phyloP scores from a whole-genome alignment of 2,888 invertebrate genomes.

The Epistrophe grossulariae region DNA sequence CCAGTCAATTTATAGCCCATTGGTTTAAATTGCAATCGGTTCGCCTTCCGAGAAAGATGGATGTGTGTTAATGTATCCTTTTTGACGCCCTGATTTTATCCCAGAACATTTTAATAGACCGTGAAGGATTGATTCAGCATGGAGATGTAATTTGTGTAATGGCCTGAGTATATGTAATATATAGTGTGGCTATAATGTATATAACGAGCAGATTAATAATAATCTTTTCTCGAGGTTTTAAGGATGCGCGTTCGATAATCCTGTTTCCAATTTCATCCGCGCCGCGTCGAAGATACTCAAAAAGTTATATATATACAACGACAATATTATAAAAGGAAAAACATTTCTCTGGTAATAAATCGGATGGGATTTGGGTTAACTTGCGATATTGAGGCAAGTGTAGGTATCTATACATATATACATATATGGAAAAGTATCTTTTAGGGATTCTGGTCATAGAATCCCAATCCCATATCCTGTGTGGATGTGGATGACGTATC shows the following conservation, averaged over 20 bases:
- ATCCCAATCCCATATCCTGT: neutral
- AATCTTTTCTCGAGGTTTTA: conserved; percentile 6
- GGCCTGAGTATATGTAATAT: conserved; percentile 32
- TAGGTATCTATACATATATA: neutral
- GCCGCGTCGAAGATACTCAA: neutral
- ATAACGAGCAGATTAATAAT: conserved; percentile 53
- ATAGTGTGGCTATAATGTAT: conserved; percentile 1
- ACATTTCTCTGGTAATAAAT: conserved; percentile 15
- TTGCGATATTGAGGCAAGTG: neutral
- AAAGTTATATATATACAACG: conserved; percentile 1
- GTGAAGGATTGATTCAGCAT: conserved; percentile 67
- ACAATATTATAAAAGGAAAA: neutral
- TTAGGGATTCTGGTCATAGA: neutral
- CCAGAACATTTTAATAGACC: conserved; percentile 62
- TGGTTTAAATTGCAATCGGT: conserved; percentile 55
- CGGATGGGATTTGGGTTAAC: conserved; percentile 16
- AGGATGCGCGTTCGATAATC: conserved; percentile 32
- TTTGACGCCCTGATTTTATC: conserved; percentile 65
- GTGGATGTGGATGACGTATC: neutral
- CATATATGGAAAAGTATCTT: neutral
- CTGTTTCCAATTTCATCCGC: conserved; percentile 10
- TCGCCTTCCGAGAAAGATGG: conserved; percentile 24
- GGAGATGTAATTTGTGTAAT: conserved; percentile 68
- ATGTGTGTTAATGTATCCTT: conserved; percentile 66
- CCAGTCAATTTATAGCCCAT: conserved; percentile 57